These are phyloP conservation scores for Spatulosminthurus flaviceps DNA, from an alignment of 2,888 invertebrate genomes.

Conservation along the genomic window DNA sequence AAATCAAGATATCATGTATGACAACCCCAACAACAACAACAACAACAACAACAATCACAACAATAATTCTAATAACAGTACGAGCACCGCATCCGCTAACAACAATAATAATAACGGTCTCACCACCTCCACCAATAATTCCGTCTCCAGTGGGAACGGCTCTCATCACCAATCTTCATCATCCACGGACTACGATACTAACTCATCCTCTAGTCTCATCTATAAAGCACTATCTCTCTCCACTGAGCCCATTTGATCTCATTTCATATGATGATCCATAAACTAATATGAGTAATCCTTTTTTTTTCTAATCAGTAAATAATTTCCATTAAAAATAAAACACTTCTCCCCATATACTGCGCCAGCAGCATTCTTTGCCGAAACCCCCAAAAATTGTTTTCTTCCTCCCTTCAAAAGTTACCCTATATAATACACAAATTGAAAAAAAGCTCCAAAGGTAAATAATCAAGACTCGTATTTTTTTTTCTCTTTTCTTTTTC, in stretches of 20 bases:
- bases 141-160: slow-evolving; percentile 36
- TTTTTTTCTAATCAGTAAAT: slow-evolving; percentile 6
- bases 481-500: no score
- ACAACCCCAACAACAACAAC: slow-evolving; percentile 30
- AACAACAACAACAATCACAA: slow-evolving; percentile 46
- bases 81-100: slow-evolving; percentile 32
- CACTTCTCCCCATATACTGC: no score
- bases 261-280: background rate
- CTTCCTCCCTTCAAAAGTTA: background rate
- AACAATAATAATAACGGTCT: slow-evolving; percentile 48
- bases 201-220: slow-evolving; percentile 63
- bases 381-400: background rate
- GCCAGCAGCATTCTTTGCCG: no score
- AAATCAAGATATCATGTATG: slow-evolving; percentile 44
- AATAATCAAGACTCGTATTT: no score
- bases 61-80: slow-evolving; percentile 40
- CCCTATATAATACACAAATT: background rate
- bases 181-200: slow-evolving; percentile 48
- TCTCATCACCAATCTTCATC: slow-evolving; percentile 36
- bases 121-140: slow-evolving; percentile 16
- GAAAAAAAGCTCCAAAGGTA: no score
- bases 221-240: slow-evolving; percentile 60
- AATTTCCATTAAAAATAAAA: no score
- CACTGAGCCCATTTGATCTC: slow-evolving; percentile 23
- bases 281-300: background rate